phyloP scores from a whole-genome alignment of 2,888 invertebrate genomes.

The Troides aeacus region DNA sequence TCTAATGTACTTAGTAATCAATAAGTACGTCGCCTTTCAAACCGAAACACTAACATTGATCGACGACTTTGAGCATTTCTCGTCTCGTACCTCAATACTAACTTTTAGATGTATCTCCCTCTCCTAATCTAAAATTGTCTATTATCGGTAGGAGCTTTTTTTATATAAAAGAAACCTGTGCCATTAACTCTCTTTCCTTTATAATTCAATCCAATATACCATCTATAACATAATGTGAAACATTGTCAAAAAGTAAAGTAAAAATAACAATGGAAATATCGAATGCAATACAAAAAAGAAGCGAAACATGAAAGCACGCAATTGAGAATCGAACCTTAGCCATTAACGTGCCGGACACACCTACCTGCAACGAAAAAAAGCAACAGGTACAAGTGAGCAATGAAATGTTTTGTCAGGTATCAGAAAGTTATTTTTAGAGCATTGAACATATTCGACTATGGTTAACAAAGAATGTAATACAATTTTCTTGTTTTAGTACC shows the following conservation, averaged over 20 bases:
- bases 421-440: too few relatives aligned
- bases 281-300: constrained; percentile 52
- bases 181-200: background rate
- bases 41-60: too few relatives aligned
- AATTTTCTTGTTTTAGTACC: too few relatives aligned
- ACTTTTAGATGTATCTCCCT: background rate
- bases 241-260: constrained; percentile 34
- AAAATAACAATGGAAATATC: constrained; percentile 40
- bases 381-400: constrained; percentile 40
- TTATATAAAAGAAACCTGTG: background rate
- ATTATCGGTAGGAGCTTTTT: background rate
- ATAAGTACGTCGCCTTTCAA: too few relatives aligned
- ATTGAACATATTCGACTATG: too few relatives aligned
- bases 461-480: too few relatives aligned
- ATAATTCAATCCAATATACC: constrained; percentile 40
- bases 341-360: constrained; percentile 66
- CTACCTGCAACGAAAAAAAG: constrained; percentile 55
- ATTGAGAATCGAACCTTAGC: constrained; percentile 64
- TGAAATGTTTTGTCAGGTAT: constrained; percentile 22
- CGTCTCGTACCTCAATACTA: too few relatives aligned
- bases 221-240: constrained; percentile 36
- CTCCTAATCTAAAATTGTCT: background rate
- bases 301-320: constrained; percentile 64
- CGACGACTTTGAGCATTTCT: too few relatives aligned
- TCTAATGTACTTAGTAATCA: too few relatives aligned